phyloP scores from a whole-genome alignment of 2,797 vertebrate species.

The Alfaro cultratus region DNA sequence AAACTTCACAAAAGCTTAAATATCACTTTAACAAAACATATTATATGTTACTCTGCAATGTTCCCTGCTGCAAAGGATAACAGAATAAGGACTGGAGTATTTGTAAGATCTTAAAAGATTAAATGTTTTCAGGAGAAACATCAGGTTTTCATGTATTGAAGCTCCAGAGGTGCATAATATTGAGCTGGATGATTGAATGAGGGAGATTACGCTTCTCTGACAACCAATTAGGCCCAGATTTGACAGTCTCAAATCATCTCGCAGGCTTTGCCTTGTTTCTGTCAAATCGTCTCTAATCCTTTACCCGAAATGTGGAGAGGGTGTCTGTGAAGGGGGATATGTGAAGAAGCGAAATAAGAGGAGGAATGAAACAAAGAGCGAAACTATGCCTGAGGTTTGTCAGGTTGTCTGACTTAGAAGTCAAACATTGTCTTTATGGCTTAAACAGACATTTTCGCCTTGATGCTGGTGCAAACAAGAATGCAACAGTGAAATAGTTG shows the following conservation, averaged over 20 bases:
- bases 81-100: constrained; percentile 32
- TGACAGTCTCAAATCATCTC: constrained; percentile 56
- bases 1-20: constrained; percentile 19
- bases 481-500: constrained; percentile 23
- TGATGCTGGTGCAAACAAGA: constrained; percentile 24
- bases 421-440: constrained; percentile 32
- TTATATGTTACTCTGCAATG: constrained; percentile 4
- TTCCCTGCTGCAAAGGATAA: constrained; percentile 7
- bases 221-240: constrained; percentile 76
- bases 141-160: constrained; percentile 32
- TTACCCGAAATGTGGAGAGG: constrained; percentile 40
- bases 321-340: constrained; percentile 1
- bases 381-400: constrained; percentile 20
- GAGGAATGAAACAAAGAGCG: not conserved
- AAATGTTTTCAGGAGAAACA: constrained; percentile 33
- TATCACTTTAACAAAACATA: not conserved
- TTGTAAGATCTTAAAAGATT: constrained; percentile 35
- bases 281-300: constrained; percentile 67
- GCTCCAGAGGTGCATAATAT: constrained; percentile 57
- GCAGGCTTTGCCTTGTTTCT: constrained; percentile 57
- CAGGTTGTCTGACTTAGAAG: constrained; percentile 24
- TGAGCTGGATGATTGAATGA: constrained; percentile 34
- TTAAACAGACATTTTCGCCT: constrained; percentile 9
- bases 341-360: constrained; percentile 13
- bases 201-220: constrained; percentile 71